Percentiles rank a stretch among this genome's conserved stretches.
Evolutionary conservation across 2,113 vertebrate species (phyloP).

Genomic region (Progne subis): DNA sequence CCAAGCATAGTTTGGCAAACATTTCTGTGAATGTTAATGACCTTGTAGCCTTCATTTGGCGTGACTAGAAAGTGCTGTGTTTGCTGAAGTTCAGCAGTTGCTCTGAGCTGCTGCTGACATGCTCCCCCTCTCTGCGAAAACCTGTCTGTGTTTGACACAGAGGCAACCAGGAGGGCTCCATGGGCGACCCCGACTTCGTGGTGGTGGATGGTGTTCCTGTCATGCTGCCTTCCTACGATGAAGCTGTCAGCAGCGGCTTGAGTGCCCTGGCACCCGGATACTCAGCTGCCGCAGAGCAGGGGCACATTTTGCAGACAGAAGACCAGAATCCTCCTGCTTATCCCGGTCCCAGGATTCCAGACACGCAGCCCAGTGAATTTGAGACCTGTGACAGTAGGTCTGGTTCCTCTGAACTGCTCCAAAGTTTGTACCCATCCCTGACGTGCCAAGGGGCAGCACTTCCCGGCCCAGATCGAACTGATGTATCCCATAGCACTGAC

Average conservation of each 20-base stretch:
- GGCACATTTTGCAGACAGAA: constrained; percentile 69
- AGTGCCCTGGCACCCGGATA: constrained; percentile 72
- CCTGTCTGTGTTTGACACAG: constrained; percentile 22
- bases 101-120: not conserved
- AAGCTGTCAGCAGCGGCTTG: constrained; percentile 78
- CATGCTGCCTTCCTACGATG: constrained; percentile 86
- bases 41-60: not conserved
- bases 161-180: constrained; percentile 74
- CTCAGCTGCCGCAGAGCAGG: constrained; percentile 65
- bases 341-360: constrained; percentile 72
- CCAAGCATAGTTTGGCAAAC: not conserved
- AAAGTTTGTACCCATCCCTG: constrained; percentile 71
- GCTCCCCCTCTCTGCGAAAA: not conserved
- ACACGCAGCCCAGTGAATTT: constrained; percentile 61
- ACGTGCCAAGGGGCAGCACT: constrained; percentile 29
- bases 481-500: not conserved
- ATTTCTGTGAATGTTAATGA: not conserved
- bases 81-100: not conserved
- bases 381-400: constrained; percentile 73
- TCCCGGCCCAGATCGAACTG: constrained; percentile 63
- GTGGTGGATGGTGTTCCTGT: constrained; percentile 87
- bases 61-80: not conserved
- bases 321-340: constrained; percentile 86
- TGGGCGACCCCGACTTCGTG: constrained; percentile 80
- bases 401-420: constrained; percentile 76